Conservation (phyloP, 1,140 invertebrate species). For the Homalodisca vitripennis region DNA sequence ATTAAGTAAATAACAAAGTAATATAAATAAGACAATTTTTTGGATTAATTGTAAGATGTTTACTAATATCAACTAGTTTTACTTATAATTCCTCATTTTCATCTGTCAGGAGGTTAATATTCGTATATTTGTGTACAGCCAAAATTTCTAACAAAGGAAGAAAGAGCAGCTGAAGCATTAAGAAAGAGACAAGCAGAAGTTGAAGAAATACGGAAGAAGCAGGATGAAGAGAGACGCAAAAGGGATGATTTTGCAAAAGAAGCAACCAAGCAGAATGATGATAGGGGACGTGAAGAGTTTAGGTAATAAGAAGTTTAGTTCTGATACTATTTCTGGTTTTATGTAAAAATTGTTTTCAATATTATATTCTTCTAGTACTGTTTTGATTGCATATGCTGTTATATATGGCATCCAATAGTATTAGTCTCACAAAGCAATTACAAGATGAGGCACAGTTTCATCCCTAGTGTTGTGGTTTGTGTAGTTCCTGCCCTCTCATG, state of each 20-base stretch:
- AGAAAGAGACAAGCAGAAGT: conserved; percentile 86
- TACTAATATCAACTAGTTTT: too few relatives aligned
- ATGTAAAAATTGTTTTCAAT: not conserved
- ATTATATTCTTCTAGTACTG: not conserved
- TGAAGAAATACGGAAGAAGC: conserved; percentile 61
- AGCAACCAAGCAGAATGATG: conserved; percentile 47
- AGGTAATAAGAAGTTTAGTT: conserved; percentile 36
- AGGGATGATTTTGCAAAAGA: conserved; percentile 58
- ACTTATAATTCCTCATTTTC: too few relatives aligned
- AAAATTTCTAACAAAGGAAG: conserved; percentile 96
- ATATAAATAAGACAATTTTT: too few relatives aligned
- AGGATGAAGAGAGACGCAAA: conserved; percentile 70
- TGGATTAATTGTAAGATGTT: too few relatives aligned
- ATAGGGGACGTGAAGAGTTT: conserved; percentile 38
- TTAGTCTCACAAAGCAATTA: too few relatives aligned
- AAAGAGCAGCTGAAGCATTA: conserved; percentile 86
- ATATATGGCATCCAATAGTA: too few relatives aligned
- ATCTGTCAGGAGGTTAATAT: too few relatives aligned
- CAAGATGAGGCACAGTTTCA: too few relatives aligned
- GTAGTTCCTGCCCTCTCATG: too few relatives aligned
- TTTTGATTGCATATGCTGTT: not conserved
- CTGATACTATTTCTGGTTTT: not conserved
- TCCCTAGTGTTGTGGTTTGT: too few relatives aligned
- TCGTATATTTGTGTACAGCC: conserved; percentile 59
- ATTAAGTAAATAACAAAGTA: too few relatives aligned